These are phyloP conservation scores for Chorisops tibialis DNA, from an alignment of 2,888 invertebrate genomes.

Conservation along the genomic window DNA sequence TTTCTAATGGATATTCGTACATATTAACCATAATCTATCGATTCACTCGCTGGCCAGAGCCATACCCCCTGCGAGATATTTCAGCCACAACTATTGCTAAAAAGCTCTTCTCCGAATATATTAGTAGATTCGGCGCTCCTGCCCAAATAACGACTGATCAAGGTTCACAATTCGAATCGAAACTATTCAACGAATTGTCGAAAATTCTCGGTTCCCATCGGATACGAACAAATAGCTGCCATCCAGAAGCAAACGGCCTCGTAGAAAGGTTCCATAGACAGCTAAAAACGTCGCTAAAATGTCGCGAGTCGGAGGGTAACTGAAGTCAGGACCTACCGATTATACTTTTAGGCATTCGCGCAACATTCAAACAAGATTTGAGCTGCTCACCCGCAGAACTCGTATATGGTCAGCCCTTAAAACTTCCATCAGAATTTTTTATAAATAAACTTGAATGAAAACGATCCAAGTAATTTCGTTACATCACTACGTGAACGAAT, in stretches of 20 bases:
- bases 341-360: conserved; percentile 26
- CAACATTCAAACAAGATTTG: conserved; percentile 24
- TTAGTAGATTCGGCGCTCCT: neutral
- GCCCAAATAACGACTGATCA: neutral
- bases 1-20: neutral
- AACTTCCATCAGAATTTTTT: neutral
- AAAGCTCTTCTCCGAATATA: neutral
- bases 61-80: too few relatives aligned
- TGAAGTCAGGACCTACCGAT: conserved; percentile 12
- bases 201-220: conserved; percentile 38
- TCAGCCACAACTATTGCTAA: too few relatives aligned
- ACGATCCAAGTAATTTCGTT: too few relatives aligned
- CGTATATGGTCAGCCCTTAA: conserved; percentile 23
- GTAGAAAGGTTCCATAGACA: conserved; percentile 46
- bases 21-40: too few relatives aligned
- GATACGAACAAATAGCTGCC: conserved; percentile 40
- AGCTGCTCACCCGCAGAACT: conserved; percentile 26
- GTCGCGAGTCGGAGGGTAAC: too few relatives aligned
- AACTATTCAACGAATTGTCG: too few relatives aligned
- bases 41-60: neutral
- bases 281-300: conserved; percentile 43
- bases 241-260: conserved; percentile 45
- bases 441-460: too few relatives aligned
- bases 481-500: too few relatives aligned
- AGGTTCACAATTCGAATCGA: too few relatives aligned